Evolutionary conservation across 2,113 vertebrate genomes (phyloP).

Genomic region (Corythoichthys intestinalis): DNA sequence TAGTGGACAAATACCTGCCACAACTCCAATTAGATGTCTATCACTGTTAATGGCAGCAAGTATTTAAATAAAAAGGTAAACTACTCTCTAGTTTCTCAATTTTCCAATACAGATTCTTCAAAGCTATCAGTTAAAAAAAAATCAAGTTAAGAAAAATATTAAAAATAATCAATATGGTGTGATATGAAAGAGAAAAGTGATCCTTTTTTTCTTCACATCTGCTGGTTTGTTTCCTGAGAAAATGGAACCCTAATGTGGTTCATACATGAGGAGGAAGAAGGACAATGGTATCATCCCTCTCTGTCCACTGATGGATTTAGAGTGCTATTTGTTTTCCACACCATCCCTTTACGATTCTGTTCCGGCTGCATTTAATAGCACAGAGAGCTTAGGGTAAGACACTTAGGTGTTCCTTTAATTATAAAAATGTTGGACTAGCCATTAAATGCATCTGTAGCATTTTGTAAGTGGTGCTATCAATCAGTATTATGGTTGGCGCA

Average conservation of each 20-base stretch:
- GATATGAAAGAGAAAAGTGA: too few relatives aligned
- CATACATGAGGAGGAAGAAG: neutral
- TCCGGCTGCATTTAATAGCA: slow-evolving; percentile 40
- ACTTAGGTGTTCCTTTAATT: slow-evolving; percentile 49
- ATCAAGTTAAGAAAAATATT: too few relatives aligned
- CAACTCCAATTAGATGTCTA: too few relatives aligned
- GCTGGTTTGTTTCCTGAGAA: slow-evolving; percentile 17
- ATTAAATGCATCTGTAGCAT: slow-evolving; percentile 60
- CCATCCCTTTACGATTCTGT: slow-evolving; percentile 43
- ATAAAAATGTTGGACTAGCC: slow-evolving; percentile 56
- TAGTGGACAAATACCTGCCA: too few relatives aligned
- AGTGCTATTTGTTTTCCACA: slow-evolving; percentile 21
- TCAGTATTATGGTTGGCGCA: slow-evolving; percentile 54
- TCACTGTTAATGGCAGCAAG: too few relatives aligned
- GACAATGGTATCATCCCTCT: slow-evolving; percentile 1
- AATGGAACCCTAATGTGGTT: slow-evolving; percentile 11
- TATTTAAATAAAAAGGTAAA: too few relatives aligned
- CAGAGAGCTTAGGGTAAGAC: slow-evolving; percentile 25
- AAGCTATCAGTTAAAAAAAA: too few relatives aligned
- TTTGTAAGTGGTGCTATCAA: slow-evolving; percentile 53
- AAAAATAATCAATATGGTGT: too few relatives aligned
- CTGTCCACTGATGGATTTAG: slow-evolving; percentile 23
- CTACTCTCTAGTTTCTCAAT: too few relatives aligned
- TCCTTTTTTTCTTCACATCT: too few relatives aligned
- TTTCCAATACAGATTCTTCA: too few relatives aligned